Evolutionary conservation across 2,113 vertebrate genomes (phyloP).

Genomic region (Colius striatus): DNA sequence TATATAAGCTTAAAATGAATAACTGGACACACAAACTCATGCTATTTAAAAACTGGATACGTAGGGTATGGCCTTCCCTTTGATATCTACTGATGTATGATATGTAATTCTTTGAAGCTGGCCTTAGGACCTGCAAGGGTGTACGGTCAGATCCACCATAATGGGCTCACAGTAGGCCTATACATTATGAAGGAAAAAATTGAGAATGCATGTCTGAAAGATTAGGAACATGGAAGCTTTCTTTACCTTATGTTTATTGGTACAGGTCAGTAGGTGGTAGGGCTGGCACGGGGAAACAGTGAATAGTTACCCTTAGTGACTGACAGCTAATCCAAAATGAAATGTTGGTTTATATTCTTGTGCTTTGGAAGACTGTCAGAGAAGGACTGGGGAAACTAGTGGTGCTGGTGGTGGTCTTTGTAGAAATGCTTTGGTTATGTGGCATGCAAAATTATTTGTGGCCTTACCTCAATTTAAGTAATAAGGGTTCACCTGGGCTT

Average conservation of each 20-base stretch:
- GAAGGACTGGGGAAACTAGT: background rate
- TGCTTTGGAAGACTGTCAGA: background rate
- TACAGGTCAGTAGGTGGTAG: background rate
- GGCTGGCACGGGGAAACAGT: accelerated
- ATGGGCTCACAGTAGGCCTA: background rate
- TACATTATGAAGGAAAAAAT: background rate
- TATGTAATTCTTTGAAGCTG: background rate
- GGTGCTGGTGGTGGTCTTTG: background rate
- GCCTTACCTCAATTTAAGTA: background rate
- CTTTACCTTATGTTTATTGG: background rate
- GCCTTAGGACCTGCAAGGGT: accelerated
- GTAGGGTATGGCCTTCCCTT: background rate
- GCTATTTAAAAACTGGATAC: background rate
- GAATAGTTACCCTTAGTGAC: background rate
- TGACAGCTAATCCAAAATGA: background rate
- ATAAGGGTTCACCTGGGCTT: background rate
- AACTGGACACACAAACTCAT: background rate
- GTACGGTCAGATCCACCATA: background rate
- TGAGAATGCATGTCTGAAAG: background rate
- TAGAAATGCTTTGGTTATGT: background rate
- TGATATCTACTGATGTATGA: background rate
- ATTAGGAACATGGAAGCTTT: background rate
- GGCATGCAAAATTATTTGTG: background rate
- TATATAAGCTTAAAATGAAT: background rate
- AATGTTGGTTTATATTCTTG: background rate